Percentiles rank a stretch among this genome's conserved stretches.
Evolutionary conservation across 2,113 vertebrate genomes (phyloP).

Genomic region (Chinchilla lanigera): DNA sequence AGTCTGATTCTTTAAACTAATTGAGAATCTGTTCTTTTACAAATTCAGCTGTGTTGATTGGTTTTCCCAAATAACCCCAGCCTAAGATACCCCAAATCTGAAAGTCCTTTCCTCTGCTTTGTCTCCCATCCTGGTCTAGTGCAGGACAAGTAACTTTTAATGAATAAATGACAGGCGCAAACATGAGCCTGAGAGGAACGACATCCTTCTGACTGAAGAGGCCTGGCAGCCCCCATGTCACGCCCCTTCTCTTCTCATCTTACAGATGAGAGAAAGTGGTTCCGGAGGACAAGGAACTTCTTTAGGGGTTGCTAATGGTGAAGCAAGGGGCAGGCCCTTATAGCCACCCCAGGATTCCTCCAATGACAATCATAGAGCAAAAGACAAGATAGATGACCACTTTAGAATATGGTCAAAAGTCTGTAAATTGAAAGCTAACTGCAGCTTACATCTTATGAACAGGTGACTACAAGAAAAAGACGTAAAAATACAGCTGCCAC

Average conservation of each 20-base stretch:
- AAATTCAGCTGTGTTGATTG: not conserved
- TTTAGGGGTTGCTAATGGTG: not conserved
- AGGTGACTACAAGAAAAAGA: not conserved
- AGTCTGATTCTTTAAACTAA: constrained; percentile 9
- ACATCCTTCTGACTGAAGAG: not conserved
- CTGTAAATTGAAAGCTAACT: not conserved
- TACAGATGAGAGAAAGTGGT: not conserved
- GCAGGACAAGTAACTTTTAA: not conserved
- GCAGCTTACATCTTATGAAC: not conserved
- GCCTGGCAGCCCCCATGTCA: not conserved
- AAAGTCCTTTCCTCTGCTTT: not conserved
- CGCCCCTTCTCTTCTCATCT: not conserved
- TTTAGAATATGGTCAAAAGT: constrained; percentile 3
- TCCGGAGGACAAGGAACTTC: not conserved
- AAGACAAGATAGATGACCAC: not conserved
- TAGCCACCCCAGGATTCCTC: not conserved
- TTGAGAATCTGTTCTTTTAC: not conserved
- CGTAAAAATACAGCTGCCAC: not conserved
- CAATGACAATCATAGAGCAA: not conserved
- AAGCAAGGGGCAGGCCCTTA: not conserved
- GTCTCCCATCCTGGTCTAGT: not conserved
- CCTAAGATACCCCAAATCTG: not conserved
- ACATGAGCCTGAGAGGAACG: not conserved
- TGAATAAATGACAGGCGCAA: not conserved
- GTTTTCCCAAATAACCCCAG: not conserved